These are phyloP conservation scores for Pseudomugil gertrudae DNA, from an alignment of 2,797 vertebrate genomes.

Conservation along the genomic window DNA sequence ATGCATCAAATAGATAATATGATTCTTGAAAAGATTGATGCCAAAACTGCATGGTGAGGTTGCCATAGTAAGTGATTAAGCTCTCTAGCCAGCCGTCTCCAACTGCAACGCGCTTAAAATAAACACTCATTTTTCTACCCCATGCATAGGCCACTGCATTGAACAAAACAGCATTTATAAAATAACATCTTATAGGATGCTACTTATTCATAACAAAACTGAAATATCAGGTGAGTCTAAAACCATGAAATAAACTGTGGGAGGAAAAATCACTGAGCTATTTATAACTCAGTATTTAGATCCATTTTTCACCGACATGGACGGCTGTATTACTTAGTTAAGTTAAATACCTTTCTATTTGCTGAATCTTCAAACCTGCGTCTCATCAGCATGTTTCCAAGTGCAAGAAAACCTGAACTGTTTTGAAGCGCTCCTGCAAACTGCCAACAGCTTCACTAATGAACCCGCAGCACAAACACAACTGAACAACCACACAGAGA, in stretches of 20 bases:
- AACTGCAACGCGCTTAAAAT: not conserved
- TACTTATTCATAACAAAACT: not conserved
- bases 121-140: not conserved
- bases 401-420: not conserved
- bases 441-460: slow-evolving; percentile 19
- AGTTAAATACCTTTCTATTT: not conserved
- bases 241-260: not conserved
- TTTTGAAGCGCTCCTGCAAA: not conserved
- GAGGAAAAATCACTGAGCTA: not conserved
- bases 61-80: not conserved
- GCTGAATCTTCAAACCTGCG: not conserved
- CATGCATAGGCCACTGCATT: not conserved
- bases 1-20: not conserved
- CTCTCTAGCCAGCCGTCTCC: not conserved
- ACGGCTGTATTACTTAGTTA: not conserved
- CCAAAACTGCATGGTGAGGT: not conserved
- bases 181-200: not conserved
- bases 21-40: not conserved
- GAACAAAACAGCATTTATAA: not conserved
- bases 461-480: slow-evolving; percentile 4
- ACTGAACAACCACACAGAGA: slow-evolving; percentile 13
- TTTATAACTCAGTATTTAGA: not conserved
- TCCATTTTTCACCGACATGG: not conserved
- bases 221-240: not conserved
- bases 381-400: slow-evolving; percentile 1